Evolutionary conservation across 2,113 vertebrate species (phyloP).

Genomic region (Phrynosoma blainvillii): DNA sequence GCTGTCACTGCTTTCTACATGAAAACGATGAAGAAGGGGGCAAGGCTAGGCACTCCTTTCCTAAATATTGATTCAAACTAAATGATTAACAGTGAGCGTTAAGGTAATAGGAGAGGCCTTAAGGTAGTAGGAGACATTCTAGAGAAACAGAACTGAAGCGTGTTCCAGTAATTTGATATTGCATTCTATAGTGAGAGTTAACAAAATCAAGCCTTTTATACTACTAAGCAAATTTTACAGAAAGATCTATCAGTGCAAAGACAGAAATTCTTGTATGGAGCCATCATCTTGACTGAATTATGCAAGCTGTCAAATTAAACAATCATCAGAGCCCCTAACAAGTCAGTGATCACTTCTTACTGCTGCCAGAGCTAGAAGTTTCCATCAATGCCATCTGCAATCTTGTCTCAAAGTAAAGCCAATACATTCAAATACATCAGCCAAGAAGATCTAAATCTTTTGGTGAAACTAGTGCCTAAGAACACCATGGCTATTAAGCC

Average conservation of each 20-base stretch:
- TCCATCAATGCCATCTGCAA: not conserved
- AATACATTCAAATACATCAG: slow-evolving; percentile 1
- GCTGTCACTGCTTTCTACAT: no score
- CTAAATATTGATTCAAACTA: no score
- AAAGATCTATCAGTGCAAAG: not conserved
- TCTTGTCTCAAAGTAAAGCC: not conserved
- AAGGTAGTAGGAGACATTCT: not conserved
- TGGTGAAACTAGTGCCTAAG: accelerated
- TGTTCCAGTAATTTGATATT: not conserved
- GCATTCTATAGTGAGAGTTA: not conserved
- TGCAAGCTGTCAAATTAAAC: slow-evolving; percentile 9
- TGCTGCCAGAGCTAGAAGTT: not conserved
- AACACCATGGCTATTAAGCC: not conserved
- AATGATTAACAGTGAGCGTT: not conserved
- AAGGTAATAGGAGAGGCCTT: not conserved
- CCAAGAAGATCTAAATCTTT: slow-evolving; percentile 17
- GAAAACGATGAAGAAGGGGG: no score
- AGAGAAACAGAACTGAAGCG: not conserved
- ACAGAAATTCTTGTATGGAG: not conserved
- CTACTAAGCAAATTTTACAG: not conserved
- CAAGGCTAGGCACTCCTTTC: no score
- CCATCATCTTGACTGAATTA: not conserved
- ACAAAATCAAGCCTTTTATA: not conserved
- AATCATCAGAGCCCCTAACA: not conserved
- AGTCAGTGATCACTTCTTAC: slow-evolving; percentile 5